Percentiles rank a stretch among this genome's conserved stretches.
Evolutionary conservation across 2,113 vertebrate species (phyloP).

Genomic region (Pontoporia blainvillei): DNA sequence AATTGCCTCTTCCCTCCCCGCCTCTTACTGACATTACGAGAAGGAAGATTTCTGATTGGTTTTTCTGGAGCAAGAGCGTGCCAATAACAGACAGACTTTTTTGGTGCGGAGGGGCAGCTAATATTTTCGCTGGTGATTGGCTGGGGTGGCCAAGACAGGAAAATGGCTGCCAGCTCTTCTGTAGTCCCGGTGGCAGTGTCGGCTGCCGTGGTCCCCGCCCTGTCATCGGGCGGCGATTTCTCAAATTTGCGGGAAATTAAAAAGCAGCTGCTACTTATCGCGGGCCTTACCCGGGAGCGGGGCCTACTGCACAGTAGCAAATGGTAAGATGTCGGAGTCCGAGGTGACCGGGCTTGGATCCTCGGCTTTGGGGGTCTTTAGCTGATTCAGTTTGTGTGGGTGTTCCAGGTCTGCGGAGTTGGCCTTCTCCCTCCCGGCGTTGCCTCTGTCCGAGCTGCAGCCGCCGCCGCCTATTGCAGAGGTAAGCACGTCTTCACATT

Average conservation of each 20-base stretch:
- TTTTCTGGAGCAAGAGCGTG: not conserved
- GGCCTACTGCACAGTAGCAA: slow-evolving; percentile 96
- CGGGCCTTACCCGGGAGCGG: slow-evolving; percentile 92
- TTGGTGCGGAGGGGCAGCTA: not conserved
- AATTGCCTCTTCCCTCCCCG: not conserved
- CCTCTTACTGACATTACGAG: not conserved
- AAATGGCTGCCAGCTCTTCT: not conserved
- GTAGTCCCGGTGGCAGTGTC: not conserved
- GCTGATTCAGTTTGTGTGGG: slow-evolving; percentile 2
- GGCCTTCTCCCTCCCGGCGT: slow-evolving; percentile 90
- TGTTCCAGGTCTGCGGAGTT: slow-evolving; percentile 92
- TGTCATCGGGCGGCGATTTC: slow-evolving; percentile 79
- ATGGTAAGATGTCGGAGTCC: slow-evolving; percentile 84
- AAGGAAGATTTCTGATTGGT: not conserved
- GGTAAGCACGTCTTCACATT: slow-evolving; percentile 76
- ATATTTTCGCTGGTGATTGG: slow-evolving; percentile 54
- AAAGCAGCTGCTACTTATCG: slow-evolving; percentile 91
- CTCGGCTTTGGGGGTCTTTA: not conserved
- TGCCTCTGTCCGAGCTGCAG: slow-evolving; percentile 89
- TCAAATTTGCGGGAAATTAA: slow-evolving; percentile 93
- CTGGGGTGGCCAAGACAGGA: not conserved
- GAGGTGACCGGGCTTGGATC: not conserved
- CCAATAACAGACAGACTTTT: slow-evolving; percentile 45
- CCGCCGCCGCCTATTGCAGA: slow-evolving; percentile 86
- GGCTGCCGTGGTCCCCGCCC: not conserved